These are phyloP conservation scores for Ceraclea dissimilis DNA, from an alignment of 2,888 invertebrate genomes.

Conservation along the genomic window DNA sequence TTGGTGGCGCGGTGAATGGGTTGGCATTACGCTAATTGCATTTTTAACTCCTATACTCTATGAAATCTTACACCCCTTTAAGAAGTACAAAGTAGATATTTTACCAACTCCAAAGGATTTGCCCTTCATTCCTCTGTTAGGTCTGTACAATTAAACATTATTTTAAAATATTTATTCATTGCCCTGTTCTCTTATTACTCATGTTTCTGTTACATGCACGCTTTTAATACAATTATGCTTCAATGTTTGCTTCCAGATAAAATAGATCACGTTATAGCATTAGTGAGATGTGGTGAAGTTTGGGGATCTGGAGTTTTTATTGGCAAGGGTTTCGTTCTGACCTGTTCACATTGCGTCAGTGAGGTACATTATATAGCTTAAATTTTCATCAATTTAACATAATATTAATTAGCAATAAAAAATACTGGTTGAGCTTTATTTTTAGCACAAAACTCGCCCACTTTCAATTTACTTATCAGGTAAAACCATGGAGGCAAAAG, in stretches of 20 bases:
- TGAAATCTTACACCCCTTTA: not conserved
- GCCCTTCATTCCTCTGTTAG: not conserved
- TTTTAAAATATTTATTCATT: not conserved
- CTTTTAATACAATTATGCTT: not conserved
- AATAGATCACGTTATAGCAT: slow-evolving; percentile 35
- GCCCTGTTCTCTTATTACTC: not conserved
- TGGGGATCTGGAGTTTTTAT: slow-evolving; percentile 56
- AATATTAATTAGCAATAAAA: not conserved
- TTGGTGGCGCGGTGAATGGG: slow-evolving; percentile 58
- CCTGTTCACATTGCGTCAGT: slow-evolving; percentile 55
- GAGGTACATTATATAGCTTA: slow-evolving; percentile 34
- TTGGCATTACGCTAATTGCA: slow-evolving; percentile 52
- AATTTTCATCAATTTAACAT: not conserved
- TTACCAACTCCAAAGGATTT: not conserved
- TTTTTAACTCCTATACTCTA: slow-evolving; percentile 36
- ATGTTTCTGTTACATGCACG: too few species aligned
- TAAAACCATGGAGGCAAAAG: slow-evolving; percentile 39
- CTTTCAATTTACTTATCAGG: slow-evolving; percentile 40
- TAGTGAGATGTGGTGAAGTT: slow-evolving; percentile 49
- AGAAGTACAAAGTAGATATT: not conserved
- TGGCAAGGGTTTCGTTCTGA: slow-evolving; percentile 49
- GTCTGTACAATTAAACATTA: not conserved
- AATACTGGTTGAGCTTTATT: slow-evolving; percentile 6
- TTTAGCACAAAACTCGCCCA: slow-evolving; percentile 36
- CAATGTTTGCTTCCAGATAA: not conserved